Evolutionary conservation across 1,140 invertebrate species (phyloP).

Genomic region (Ctenoplectra terminalis): DNA sequence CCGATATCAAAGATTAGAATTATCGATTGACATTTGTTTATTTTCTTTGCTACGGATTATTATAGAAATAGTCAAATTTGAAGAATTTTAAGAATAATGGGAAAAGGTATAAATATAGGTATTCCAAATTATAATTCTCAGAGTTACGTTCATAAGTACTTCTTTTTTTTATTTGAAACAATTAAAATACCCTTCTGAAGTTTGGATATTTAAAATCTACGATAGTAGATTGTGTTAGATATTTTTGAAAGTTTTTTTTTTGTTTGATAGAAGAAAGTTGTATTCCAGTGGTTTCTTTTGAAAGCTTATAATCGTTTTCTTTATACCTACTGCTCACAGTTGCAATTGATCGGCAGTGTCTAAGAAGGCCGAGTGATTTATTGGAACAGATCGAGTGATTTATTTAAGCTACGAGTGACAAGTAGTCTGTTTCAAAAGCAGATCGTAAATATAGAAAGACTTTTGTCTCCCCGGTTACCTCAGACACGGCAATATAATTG

Average conservation of each 20-base stretch:
- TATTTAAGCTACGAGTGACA: not conserved
- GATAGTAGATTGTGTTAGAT: not conserved
- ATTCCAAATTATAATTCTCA: too few species aligned
- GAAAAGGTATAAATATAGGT: not conserved
- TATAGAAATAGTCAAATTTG: not conserved
- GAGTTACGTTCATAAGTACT: not conserved
- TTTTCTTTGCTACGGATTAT: not conserved
- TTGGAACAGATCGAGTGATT: not conserved
- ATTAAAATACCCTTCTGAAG: not conserved
- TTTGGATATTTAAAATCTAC: not conserved
- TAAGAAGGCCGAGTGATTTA: not conserved
- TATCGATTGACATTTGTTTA: not conserved
- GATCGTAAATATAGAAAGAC: not conserved
- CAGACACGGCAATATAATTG: conserved; percentile 5
- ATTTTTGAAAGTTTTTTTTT: not conserved
- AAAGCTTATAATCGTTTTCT: not conserved
- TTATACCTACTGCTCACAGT: not conserved
- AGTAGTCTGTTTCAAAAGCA: not conserved
- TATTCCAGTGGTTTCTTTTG: not conserved
- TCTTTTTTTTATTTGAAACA: not conserved
- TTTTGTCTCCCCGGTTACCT: not conserved
- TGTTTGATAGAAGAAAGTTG: not conserved
- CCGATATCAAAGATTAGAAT: not conserved
- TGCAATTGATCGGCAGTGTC: not conserved
- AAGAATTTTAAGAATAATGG: not conserved